Base-by-base conservation (phyloP, 2,888 invertebrate species). In the Drosophila leonis region DNA sequence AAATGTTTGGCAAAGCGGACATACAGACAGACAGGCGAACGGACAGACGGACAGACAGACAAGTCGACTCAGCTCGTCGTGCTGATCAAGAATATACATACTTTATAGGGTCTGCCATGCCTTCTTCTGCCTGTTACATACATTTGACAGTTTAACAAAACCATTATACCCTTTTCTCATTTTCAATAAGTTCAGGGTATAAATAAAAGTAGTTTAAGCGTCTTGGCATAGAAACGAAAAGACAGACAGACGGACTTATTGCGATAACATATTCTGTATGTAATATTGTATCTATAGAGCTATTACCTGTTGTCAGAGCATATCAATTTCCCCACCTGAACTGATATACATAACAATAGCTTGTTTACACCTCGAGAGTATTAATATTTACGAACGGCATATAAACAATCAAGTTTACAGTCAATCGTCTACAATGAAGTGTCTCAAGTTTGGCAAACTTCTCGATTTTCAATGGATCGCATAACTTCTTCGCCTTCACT, bases 361-460 rank as follows among this genome's bases (percentile, higher is more conserved):
- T 39, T 46, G 69, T 37, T 46, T 35, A 66, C 37, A 54, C 12
- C 37, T 65, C 41, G 41, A 29, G 8, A 48, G 4, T 29, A 24
- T 37, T 24, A n/a, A n/a, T 20, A 46, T 59, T 59, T 18, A 37
- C 46, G 57, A 46, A 46, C 44, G 18, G n/a, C 29, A 31, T 37
- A 54, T 15, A 46, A 66, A 46, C 70, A 69, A 66, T 55, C 44
- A 15, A 56, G 8, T 35, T 41, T 27, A 48, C n/a, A 46, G n/a
- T 46, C 5, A 27, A 2, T 31, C 39, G 31, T 39, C 10, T 33
- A n/a, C 48, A 41, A 29, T 52, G 24, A 31, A 65, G n/a, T 67
- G 41, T 49, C 49, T 67, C 55, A 51, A 71, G 67, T 67, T 59
- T 70, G 60, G 29, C 24, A 18, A 42, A 24, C 24, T 71, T 31